A percentile compares a stretch with the other conserved stretches of the same genome.
Evolutionary conservation across 2,797 vertebrate genomes (phyloP).

Genomic region (Melanotaenia parkinsoni): DNA sequence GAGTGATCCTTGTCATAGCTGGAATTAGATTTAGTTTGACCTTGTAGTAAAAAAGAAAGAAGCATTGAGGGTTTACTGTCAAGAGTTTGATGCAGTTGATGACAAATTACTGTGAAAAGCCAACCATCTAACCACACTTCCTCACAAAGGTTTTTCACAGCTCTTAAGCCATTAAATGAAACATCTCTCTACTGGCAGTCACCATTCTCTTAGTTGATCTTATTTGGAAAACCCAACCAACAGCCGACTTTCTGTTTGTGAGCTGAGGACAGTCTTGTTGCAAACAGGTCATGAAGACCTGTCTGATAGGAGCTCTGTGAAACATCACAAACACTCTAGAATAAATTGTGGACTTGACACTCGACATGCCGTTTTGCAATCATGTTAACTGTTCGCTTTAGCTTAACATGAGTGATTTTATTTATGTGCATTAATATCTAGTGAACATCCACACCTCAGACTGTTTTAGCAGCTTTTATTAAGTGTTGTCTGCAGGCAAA

Average conservation of each 20-base stretch:
- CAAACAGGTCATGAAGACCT: not conserved
- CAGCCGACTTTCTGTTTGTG: not conserved
- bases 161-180: not conserved
- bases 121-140: constrained; percentile 1
- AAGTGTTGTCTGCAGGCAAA: not conserved
- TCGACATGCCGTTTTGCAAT: too few species aligned
- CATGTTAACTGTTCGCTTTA: not conserved
- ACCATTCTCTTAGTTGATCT: too few species aligned
- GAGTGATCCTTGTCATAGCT: not conserved
- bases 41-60: not conserved
- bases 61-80: too few species aligned
- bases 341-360: not conserved
- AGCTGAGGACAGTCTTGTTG: too few species aligned
- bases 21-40: too few species aligned
- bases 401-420: not conserved
- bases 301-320: not conserved
- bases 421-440: not conserved
- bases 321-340: not conserved
- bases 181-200: not conserved
- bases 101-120: not conserved
- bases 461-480: not conserved
- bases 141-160: not conserved
- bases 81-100: not conserved
- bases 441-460: not conserved
- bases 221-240: not conserved